These are phyloP conservation scores for Congeria kusceri DNA, from an alignment of 2,888 invertebrate species.

Conservation along the genomic window DNA sequence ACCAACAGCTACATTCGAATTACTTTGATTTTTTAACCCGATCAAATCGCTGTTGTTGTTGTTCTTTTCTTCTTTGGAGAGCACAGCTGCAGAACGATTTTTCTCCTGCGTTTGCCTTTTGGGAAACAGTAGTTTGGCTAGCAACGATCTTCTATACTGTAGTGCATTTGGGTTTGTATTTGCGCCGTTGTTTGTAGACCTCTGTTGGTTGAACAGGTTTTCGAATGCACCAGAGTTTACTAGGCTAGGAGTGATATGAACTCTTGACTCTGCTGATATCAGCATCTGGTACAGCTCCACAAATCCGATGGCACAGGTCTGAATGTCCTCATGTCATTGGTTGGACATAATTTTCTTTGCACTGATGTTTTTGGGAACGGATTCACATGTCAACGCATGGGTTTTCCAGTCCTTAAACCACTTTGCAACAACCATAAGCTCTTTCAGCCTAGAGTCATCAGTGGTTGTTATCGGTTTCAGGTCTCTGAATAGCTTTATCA, in stretches of 20 bases:
- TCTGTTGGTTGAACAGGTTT: constrained; percentile 34
- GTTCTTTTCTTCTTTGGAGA: not conserved
- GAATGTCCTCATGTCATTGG: constrained; percentile 36
- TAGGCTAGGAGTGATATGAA: not conserved
- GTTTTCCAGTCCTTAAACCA: constrained; percentile 23
- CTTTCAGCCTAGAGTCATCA: constrained; percentile 27
- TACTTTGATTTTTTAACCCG: not conserved
- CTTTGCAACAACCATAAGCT: constrained; percentile 13
- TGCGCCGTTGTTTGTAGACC: constrained; percentile 30
- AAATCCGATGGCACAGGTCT: constrained; percentile 1
- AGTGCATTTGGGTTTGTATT: not conserved
- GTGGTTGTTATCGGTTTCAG: constrained; percentile 24
- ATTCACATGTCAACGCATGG: not conserved
- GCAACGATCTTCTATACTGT: not conserved
- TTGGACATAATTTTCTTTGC: constrained; percentile 21
- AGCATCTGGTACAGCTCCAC: not conserved
- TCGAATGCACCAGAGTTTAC: constrained; percentile 34
- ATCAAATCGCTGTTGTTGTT: too few relatives aligned
- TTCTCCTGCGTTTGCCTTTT: constrained; percentile 1
- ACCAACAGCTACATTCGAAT: not conserved
- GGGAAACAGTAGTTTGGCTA: constrained; percentile 2
- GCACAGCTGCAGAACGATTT: not conserved
- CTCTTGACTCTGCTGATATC: too few relatives aligned
- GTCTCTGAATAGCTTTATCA: constrained; percentile 34
- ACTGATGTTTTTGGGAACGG: not conserved